Evolutionary conservation across 2,888 invertebrate genomes (phyloP), one percentile per base, ranked within the genome.

Genomic region (Ochropacha duplaris): DNA sequence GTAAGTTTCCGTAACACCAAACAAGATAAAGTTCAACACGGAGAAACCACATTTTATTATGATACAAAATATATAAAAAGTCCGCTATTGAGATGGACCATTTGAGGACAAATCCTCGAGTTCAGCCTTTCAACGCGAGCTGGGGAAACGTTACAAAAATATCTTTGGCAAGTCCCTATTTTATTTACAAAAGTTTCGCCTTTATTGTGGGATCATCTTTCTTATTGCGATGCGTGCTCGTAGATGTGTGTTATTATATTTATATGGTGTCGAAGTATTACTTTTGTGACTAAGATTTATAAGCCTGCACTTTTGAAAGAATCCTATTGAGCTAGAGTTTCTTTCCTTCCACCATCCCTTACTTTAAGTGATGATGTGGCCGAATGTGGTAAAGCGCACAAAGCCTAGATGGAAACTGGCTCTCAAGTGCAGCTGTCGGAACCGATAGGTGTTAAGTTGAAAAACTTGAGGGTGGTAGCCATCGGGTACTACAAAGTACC

Each of bases 41-140:
- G 44, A 44, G 44, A 49, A 24, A 50, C 52, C 28, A 54, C 59
- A 61, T 68, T 69, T 63, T 59, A 59, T 66, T 62, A 66, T 59
- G 59, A 66, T 65, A 66, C 59, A 68, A 63, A 63, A 44, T 44
- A 19, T 44, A 44, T 44, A 44, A 44, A 44, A 68, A 68, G 55
- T 64, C 60, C 34, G 34, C 64, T 59, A 64, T 60, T 62, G 69
- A 71, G 58, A 55, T 64, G 61, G 64, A 54, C 71, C 56, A 60
- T 44, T 56, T 54, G 57, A 60, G 65, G 69, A 71, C 71, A 71
- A 71, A 71, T 71, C 71, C 60, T 60, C 19, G n/a, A 44, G 39
- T 19, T 44, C 8, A 19, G 19, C 44, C 44, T 44, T 44, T 44
- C 44, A 44, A 19, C 19, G 44, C 19, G 9, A 16, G 24, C 39